phyloP scores from a whole-genome alignment of 2,797 vertebrate species.

The Cossypha polioptera region DNA sequence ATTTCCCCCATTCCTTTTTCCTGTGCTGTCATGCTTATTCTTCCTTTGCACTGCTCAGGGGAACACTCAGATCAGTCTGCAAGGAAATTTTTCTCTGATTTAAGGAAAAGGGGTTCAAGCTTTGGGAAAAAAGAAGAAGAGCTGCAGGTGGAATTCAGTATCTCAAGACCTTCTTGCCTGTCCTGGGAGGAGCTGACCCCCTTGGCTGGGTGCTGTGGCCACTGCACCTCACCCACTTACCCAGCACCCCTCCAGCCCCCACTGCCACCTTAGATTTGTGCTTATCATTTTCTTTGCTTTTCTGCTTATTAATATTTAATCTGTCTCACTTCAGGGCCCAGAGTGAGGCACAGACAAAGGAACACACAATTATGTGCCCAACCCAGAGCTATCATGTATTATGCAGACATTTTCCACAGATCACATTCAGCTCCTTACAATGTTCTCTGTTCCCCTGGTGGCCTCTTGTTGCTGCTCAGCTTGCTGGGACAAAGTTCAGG shows the following conservation, averaged over 20 bases:
- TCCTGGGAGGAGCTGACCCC: not conserved
- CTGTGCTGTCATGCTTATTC: not conserved
- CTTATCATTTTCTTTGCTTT: not conserved
- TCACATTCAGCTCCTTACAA: not conserved
- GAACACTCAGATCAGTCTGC: not conserved
- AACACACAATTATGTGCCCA: not conserved
- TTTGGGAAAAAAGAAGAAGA: not conserved
- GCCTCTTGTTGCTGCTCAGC: not conserved
- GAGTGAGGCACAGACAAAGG: not conserved
- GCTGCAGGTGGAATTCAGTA: not conserved
- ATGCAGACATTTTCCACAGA: constrained; percentile 24
- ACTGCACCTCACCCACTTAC: not conserved
- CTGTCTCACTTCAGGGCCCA: not conserved
- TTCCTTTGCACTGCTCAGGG: not conserved
- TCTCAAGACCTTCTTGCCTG: not conserved
- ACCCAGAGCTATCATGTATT: not conserved
- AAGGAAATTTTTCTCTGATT: not conserved
- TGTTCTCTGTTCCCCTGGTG: not conserved
- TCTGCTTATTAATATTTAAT: constrained; percentile 44
- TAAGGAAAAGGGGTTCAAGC: not conserved
- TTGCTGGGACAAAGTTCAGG: not conserved
- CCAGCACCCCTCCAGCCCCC: not conserved
- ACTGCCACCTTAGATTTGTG: not conserved
- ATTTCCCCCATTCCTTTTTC: not conserved
- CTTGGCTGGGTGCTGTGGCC: not conserved